phyloP scores from a whole-genome alignment of 2,888 invertebrate genomes.

The Heliconius hortense region DNA sequence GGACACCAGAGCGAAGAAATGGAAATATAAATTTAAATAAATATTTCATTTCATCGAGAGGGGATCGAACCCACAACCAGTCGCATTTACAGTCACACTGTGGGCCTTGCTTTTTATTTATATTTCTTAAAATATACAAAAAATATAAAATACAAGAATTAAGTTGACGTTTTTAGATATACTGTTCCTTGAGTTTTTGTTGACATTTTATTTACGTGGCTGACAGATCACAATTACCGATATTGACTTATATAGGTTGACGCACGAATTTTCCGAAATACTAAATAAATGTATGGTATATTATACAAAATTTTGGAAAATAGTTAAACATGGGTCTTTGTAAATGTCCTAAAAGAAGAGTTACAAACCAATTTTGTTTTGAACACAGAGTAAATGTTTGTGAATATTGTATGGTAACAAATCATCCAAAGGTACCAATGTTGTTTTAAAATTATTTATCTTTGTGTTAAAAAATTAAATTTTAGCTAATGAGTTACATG shows the following conservation, averaged over 20 bases:
- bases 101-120: neutral
- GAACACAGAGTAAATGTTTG: conserved; percentile 99
- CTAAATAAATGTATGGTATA: conserved; percentile 29
- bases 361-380: conserved; percentile 99
- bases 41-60: too few relatives aligned
- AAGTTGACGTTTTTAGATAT: neutral
- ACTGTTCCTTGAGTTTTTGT: neutral
- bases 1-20: too few relatives aligned
- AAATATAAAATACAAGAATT: neutral
- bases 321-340: conserved; percentile 91
- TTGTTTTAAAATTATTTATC: conserved; percentile 3
- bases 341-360: conserved; percentile 98
- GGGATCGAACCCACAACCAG: too few relatives aligned
- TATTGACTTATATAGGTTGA: conserved; percentile 19
- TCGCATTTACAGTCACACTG: too few relatives aligned
- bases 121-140: neutral
- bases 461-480: neutral
- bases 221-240: conserved; percentile 42
- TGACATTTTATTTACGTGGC: conserved; percentile 50
- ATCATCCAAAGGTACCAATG: conserved; percentile 92
- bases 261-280: neutral
- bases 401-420: conserved; percentile 98
- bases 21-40: too few relatives aligned
- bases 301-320: conserved; percentile 36
- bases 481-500: conserved; percentile 37